Evolutionary conservation across 2,797 vertebrate species (phyloP).

Genomic region (Sphenodon punctatus): DNA sequence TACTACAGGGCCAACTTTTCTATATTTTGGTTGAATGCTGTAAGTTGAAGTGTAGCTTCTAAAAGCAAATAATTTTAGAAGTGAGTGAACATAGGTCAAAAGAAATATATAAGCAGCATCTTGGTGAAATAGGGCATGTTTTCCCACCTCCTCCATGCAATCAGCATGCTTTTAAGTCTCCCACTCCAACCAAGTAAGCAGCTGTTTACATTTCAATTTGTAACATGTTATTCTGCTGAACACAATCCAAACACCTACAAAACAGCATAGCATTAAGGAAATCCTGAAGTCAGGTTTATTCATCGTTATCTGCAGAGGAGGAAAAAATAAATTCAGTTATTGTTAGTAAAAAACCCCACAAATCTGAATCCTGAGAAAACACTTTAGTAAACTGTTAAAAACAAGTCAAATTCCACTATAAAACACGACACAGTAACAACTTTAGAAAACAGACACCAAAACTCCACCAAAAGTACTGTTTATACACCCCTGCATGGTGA

Average conservation of each 20-base stretch:
- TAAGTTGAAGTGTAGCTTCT: slow-evolving; percentile 18
- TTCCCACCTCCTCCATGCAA: slow-evolving; percentile 49
- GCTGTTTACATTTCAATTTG: slow-evolving; percentile 29
- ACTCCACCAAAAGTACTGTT: neutral
- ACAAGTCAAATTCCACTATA: neutral
- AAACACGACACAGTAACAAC: neutral
- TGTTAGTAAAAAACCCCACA: too few species aligned
- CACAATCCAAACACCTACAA: slow-evolving; percentile 29
- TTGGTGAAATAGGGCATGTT: slow-evolving; percentile 50
- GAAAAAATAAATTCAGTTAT: too few species aligned
- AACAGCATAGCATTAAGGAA: slow-evolving; percentile 32
- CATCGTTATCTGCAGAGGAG: slow-evolving; percentile 88
- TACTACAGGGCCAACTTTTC: slow-evolving; percentile 26
- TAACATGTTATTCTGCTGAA: slow-evolving; percentile 29
- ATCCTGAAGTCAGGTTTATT: slow-evolving; percentile 77
- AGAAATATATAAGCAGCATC: slow-evolving; percentile 31
- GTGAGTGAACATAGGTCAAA: slow-evolving; percentile 35
- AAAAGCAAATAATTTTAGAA: slow-evolving; percentile 21
- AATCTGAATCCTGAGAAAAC: too few species aligned
- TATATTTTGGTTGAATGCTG: slow-evolving; percentile 15
- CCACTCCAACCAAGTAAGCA: neutral
- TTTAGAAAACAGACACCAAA: neutral
- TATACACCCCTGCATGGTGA: neutral
- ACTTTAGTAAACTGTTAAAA: neutral
- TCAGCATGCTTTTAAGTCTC: slow-evolving; percentile 31